These are phyloP conservation scores for Trachops cirrhosus DNA, from an alignment of 2,797 vertebrate genomes.

Conservation along the genomic window DNA sequence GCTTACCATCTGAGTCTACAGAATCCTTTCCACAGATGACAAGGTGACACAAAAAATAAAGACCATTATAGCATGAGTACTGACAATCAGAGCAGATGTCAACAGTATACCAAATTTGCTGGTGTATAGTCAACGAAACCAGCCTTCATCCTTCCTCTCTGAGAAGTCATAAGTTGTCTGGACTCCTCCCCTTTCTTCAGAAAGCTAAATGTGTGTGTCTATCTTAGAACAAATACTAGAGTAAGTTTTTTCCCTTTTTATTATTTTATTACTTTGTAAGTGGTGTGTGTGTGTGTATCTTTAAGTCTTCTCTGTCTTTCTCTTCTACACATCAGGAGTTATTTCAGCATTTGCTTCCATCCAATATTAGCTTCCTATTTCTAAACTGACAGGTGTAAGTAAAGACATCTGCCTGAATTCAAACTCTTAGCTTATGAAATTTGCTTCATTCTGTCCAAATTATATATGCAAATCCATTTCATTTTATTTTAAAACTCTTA, in stretches of 20 bases:
- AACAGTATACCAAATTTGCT: neutral
- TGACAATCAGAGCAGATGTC: neutral
- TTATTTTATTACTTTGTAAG: neutral
- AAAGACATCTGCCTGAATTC: neutral
- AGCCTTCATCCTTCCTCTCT: neutral
- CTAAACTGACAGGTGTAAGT: neutral
- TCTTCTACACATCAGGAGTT: neutral
- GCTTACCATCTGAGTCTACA: neutral
- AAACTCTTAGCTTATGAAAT: neutral
- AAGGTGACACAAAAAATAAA: neutral
- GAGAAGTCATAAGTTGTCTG: neutral
- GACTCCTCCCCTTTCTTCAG: neutral
- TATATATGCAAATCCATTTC: neutral
- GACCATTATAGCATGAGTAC: neutral
- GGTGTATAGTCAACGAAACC: neutral
- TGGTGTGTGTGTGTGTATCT: neutral
- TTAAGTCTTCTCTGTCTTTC: neutral
- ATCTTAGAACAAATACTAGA: neutral
- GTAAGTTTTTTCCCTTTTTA: neutral
- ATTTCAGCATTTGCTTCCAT: neutral
- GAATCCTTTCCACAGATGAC: neutral
- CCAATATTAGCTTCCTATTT: neutral
- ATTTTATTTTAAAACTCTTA: neutral
- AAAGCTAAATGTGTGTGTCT: neutral
- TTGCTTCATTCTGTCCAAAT: neutral